A percentile compares a stretch with the other conserved stretches of the same genome.
Evolutionary conservation across 2,888 invertebrate genomes (phyloP).

Genomic region (Plebejus argus): DNA sequence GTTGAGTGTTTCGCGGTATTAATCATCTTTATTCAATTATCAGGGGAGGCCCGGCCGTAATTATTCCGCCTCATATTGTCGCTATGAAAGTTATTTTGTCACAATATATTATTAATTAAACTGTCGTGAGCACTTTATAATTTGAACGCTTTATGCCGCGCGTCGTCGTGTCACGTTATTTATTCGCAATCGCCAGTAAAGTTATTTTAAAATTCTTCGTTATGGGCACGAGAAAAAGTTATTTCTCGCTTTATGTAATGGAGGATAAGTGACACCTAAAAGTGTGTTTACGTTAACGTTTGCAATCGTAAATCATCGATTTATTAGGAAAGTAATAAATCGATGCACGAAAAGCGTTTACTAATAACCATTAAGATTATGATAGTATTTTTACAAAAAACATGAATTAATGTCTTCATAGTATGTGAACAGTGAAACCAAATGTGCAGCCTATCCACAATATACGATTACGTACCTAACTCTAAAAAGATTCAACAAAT

Average conservation of each 20-base stretch:
- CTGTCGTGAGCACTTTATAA: neutral
- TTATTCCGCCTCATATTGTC: constrained; percentile 9
- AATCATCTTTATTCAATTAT: constrained; percentile 28
- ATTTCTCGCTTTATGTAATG: neutral
- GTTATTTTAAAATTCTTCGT: neutral
- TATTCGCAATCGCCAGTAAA: neutral
- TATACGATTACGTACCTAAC: no score
- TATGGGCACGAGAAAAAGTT: neutral
- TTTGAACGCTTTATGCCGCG: neutral
- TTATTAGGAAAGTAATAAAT: no score
- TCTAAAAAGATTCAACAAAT: neutral
- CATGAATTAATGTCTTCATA: no score
- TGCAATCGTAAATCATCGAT: no score
- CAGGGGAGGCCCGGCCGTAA: neutral
- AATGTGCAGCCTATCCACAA: no score
- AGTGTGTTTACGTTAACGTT: no score
- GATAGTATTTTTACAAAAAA: no score
- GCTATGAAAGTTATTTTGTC: constrained; percentile 18
- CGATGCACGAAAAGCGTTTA: no score
- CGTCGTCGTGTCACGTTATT: constrained; percentile 11
- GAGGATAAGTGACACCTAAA: no score
- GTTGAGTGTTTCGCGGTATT: constrained; percentile 11
- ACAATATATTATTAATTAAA: constrained; percentile 27
- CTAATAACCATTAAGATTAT: no score
- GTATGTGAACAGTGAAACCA: no score